Conservation (phyloP, 2,888 invertebrate species). For the Tyria jacobaeae region DNA sequence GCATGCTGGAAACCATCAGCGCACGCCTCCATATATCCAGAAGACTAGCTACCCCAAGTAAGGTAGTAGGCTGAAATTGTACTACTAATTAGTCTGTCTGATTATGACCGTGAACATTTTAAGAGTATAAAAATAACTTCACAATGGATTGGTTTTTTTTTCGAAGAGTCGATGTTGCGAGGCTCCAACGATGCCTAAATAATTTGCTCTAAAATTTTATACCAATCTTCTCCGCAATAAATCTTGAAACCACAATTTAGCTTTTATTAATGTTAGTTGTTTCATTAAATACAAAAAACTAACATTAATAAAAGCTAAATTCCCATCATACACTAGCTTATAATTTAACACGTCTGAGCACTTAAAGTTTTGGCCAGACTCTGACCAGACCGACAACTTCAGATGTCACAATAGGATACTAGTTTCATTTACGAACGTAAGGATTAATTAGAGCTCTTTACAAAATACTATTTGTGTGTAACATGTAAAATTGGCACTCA, state of each 20-base stretch:
- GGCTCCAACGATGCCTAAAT: background rate
- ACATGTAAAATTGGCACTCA: conserved; percentile 26
- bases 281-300: too few species aligned
- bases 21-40: background rate
- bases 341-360: background rate
- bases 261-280: too few species aligned
- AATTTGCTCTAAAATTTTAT: background rate
- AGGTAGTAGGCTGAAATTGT: background rate
- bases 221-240: background rate
- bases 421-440: background rate
- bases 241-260: too few species aligned
- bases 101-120: background rate
- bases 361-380: background rate
- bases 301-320: too few species aligned
- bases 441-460: conserved; percentile 2
- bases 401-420: background rate
- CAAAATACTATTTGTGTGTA: background rate
- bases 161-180: background rate
- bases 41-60: background rate
- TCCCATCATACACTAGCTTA: background rate
- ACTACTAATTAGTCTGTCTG: background rate
- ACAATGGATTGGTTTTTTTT: background rate
- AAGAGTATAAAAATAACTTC: background rate
- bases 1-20: too few species aligned
- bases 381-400: background rate